Base-by-base conservation (phyloP, 1,140 invertebrate species). In the Macrostomum lignano region DNA sequence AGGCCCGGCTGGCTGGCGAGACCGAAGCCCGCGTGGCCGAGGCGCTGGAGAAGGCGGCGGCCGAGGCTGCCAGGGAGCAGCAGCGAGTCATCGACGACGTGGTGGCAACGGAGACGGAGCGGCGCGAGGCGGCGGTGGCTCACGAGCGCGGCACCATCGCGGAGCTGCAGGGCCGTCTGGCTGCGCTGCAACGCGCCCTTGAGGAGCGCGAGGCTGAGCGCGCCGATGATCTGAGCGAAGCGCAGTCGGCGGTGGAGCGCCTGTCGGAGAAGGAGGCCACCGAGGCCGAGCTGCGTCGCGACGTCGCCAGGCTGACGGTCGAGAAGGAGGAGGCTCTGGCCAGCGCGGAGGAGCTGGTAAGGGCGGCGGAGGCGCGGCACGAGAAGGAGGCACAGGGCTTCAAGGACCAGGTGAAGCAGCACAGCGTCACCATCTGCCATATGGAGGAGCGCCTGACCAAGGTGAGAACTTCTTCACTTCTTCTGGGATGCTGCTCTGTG, bases 401-500 rank as follows among this genome's bases (percentile, higher is more conserved):
- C 38, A 54, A 48, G 31, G 51, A 56, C 36, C 53, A 56, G 38
- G 48, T 51, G 6, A 46, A 45, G 26, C 52, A 55, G 32, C 51
- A 56, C 40, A 49, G 50, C 2, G 46, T 54, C 2, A 58, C 51
- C 7, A 55, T 58, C 22, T 54, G 52, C 39, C 40, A 50, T 29
- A 49, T 56, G 51, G 53, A 58, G 40, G 53, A 55, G 37, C 39
- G 49, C 15, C 22, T 58, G 17, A 41, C 39, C 13, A 55, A 52
- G 33, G 36, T 47, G 15, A 46, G 40, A 36, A 53, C n/a, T n/a
- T n/a, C n/a, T n/a, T n/a, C n/a, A n/a, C n/a, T n/a, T n/a, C n/a
- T n/a, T n/a, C n/a, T n/a, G n/a, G n/a, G n/a, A n/a, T n/a, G n/a
- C n/a, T n/a, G n/a, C n/a, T n/a, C n/a, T n/a, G n/a, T n/a, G n/a